Evolutionary conservation across 2,113 vertebrate genomes (phyloP).

Genomic region (Sigmodon hispidus): DNA sequence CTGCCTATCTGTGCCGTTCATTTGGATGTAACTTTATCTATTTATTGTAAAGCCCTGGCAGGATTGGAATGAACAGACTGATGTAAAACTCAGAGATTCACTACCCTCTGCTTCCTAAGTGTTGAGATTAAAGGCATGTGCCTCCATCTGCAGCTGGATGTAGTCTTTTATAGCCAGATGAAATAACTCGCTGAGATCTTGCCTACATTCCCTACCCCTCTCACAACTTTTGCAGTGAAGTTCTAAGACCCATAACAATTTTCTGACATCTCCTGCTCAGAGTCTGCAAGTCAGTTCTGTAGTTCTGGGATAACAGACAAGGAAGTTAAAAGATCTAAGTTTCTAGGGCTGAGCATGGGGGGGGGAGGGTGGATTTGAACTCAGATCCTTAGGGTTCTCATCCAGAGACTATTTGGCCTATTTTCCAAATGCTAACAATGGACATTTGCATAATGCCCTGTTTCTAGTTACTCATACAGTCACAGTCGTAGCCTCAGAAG

Average conservation of each 20-base stretch:
- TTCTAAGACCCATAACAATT: not conserved
- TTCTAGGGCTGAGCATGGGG: not conserved
- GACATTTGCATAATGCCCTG: not conserved
- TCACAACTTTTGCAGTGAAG: not conserved
- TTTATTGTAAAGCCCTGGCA: not conserved
- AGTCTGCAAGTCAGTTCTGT: not conserved
- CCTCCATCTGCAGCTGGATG: not conserved
- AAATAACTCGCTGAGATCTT: slow-evolving; percentile 8
- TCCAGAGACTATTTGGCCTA: not conserved
- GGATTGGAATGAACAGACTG: not conserved
- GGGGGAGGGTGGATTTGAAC: not conserved
- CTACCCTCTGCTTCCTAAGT: not conserved
- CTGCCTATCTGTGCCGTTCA: not conserved
- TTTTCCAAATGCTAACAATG: not conserved
- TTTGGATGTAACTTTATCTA: not conserved
- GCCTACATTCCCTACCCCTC: not conserved
- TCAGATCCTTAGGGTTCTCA: not conserved
- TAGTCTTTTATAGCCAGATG: slow-evolving; percentile 12
- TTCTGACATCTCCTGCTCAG: slow-evolving; percentile 8
- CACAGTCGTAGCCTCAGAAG: not conserved
- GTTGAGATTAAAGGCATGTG: not conserved
- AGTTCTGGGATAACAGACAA: not conserved
- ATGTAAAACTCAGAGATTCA: not conserved
- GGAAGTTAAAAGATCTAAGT: slow-evolving; percentile 11
- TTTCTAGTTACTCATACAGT: not conserved